These are phyloP conservation scores for Potamarius usumacintae DNA, from an alignment of 2,113 vertebrate genomes.

Conservation along the genomic window DNA sequence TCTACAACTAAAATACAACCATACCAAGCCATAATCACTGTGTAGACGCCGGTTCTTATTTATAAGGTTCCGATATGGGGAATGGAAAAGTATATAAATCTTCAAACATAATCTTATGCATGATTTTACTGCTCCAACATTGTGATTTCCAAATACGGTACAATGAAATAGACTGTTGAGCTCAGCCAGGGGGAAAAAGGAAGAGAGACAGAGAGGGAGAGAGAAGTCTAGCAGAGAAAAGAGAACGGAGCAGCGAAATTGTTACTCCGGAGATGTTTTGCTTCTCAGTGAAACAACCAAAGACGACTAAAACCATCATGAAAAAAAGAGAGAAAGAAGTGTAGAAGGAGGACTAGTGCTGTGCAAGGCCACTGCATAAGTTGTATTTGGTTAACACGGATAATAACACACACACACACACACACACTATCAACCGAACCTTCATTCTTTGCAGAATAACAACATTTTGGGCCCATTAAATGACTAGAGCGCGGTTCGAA, in stretches of 20 bases:
- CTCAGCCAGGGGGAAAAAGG: neutral
- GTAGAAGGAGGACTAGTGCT: conserved; percentile 37
- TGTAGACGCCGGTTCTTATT: neutral
- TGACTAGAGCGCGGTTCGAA: conserved; percentile 4
- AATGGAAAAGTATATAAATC: neutral
- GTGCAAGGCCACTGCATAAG: neutral
- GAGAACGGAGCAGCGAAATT: neutral
- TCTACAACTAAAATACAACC: neutral
- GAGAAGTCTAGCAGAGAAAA: conserved; percentile 11
- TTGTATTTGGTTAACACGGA: conserved; percentile 43
- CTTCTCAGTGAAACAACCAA: neutral
- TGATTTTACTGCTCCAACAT: neutral
- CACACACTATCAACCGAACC: neutral
- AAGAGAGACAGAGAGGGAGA: conserved; percentile 8
- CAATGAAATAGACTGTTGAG: neutral
- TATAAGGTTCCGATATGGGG: neutral
- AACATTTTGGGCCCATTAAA: conserved; percentile 26
- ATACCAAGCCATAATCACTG: neutral
- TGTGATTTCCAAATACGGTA: neutral
- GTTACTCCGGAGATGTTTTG: neutral
- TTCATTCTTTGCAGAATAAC: conserved; percentile 24
- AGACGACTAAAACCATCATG: neutral
- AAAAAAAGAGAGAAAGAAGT: neutral
- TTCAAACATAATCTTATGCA: neutral
- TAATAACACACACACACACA: conserved; percentile 50